Percentiles rank a stretch among this genome's conserved stretches.
Evolutionary conservation across 2,797 vertebrate genomes (phyloP).

Genomic region (Oreortyx pictus): DNA sequence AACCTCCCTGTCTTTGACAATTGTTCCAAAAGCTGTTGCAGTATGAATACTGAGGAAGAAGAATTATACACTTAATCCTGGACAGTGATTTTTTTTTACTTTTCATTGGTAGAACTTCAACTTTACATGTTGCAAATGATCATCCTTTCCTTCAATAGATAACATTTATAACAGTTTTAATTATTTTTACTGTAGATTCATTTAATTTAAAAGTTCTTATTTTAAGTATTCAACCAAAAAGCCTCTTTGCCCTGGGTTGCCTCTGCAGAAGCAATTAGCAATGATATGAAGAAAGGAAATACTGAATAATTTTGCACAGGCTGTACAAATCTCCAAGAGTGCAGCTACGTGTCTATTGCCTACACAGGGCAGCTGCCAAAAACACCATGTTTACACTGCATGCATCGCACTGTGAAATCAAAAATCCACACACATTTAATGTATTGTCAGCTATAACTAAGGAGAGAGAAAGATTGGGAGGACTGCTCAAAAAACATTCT

Average conservation of each 20-base stretch:
- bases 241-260: background rate
- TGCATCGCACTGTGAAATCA: background rate
- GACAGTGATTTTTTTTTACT: background rate
- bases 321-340: background rate
- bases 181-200: background rate
- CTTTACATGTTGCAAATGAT: background rate
- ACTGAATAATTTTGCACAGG: background rate
- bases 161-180: background rate
- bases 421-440: background rate
- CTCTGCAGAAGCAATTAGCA: accelerated
- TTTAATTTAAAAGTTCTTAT: background rate
- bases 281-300: background rate
- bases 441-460: background rate
- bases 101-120: background rate
- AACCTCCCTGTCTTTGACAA: background rate
- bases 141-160: background rate
- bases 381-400: accelerated
- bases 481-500: background rate
- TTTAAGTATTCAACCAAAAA: background rate
- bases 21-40: background rate
- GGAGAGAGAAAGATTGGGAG: background rate
- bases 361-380: background rate
- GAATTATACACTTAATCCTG: background rate
- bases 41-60: background rate
- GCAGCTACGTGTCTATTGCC: background rate